Evolutionary conservation across 2,888 invertebrate species (phyloP), one percentile per base, ranked within the genome.

Genomic region (Imbricaverruca yamaguchii): DNA sequence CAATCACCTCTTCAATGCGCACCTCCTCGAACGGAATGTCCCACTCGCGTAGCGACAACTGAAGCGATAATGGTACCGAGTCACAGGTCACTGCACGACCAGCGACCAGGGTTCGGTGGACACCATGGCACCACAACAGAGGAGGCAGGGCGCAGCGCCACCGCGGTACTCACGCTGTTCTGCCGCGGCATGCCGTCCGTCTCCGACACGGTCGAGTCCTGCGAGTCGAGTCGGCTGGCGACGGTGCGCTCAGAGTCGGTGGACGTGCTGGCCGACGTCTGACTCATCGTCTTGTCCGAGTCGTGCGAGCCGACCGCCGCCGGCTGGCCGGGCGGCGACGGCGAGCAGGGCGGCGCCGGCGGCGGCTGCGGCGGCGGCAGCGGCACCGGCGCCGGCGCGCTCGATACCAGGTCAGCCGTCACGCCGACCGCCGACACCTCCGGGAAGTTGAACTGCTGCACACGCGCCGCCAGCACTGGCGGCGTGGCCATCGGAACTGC

Each of bases 21-120:
- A 98, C 88, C 88, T 98, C 97, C 87, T 96, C 95, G 89, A 92
- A 97, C n/a, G 97, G 97, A 87, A 98, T 98, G 89, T 98, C 97
- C 98, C 98, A 98, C 87, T 98, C 97, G 86, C 95, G 91, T 89
- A 95, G 92, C 1, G 95, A 96, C 84, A 78, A 15, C 78, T 78
- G 78, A 39, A 74, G 13, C 39, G 53, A 39, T 39, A 39, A 39
- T 1, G 39, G 39, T 39, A 39, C 39, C 39, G 39, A 39, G 39
- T 39, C 39, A 39, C 39, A 39, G 4, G 39, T 39, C 39, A 39
- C 39, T 39, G 39, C 39, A 39, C 39, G 39, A 39, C 39, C 39
- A 39, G 39, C 39, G 39, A 39, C 4, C 39, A 39, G 39, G 39
- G 1, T 39, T 39, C 39, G 39, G 39, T 39, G 39, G 39, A 39